Percentiles rank a stretch among this genome's conserved stretches.
Conservation (phyloP, 2,797 vertebrate species). For the Fistularia tabacaria region DNA sequence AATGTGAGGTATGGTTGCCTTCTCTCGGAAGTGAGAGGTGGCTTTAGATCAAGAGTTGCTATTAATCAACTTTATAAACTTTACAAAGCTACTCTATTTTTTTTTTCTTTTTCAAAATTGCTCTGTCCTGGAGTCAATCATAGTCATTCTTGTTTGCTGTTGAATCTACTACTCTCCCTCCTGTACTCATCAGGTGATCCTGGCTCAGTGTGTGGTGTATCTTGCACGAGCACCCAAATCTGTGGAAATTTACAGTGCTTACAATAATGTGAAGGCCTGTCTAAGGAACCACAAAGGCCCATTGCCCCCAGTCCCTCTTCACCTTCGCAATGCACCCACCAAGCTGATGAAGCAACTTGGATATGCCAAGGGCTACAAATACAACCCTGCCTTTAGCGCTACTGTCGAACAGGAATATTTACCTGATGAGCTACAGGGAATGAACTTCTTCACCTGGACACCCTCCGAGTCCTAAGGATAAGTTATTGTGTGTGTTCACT, state of each 20-base stretch:
- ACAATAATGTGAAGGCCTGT: slow-evolving; percentile 85
- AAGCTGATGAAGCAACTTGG: slow-evolving; percentile 90
- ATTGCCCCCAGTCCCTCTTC: slow-evolving; percentile 88
- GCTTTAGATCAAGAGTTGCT: too few species aligned
- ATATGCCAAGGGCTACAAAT: slow-evolving; percentile 90
- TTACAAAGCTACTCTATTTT: not conserved
- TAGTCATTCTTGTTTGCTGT: not conserved
- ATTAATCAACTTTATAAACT: too few species aligned
- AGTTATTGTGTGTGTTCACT: not conserved
- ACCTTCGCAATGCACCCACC: slow-evolving; percentile 91
- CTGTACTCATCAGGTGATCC: slow-evolving; percentile 79
- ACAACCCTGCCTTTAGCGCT: slow-evolving; percentile 82
- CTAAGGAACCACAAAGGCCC: slow-evolving; percentile 88
- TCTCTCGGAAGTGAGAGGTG: too few species aligned
- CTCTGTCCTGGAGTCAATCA: not conserved
- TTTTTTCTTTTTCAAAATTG: not conserved
- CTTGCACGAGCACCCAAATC: slow-evolving; percentile 91
- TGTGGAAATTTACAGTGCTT: slow-evolving; percentile 86
- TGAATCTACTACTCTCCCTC: not conserved
- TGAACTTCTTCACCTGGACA: slow-evolving; percentile 81
- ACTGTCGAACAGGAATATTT: slow-evolving; percentile 90
- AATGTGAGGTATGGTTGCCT: slow-evolving; percentile 85
- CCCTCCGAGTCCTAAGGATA: slow-evolving; percentile 39
- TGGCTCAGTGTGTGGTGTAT: slow-evolving; percentile 93
- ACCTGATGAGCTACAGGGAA: slow-evolving; percentile 80